A percentile compares a stretch with the other conserved stretches of the same genome.
Evolutionary conservation across 2,888 invertebrate genomes (phyloP).

Genomic region (Morpho deidamia): DNA sequence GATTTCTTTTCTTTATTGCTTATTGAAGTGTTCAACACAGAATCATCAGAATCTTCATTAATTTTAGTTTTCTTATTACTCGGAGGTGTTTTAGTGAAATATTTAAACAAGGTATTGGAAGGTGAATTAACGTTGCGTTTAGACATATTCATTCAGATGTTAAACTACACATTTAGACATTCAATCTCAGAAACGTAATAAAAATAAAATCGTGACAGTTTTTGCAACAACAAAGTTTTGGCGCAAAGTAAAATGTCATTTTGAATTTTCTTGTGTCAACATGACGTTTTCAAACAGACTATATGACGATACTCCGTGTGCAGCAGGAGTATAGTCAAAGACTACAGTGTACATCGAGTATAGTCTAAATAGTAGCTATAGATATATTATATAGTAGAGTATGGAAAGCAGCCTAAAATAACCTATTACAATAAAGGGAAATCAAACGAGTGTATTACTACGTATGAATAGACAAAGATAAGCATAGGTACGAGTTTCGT

Average conservation of each 20-base stretch:
- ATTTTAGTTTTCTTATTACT: slow-evolving; percentile 53
- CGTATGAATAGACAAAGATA: no score
- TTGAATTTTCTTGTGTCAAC: no score
- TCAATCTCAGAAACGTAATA: background rate
- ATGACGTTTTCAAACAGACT: no score
- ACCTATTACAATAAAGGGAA: no score
- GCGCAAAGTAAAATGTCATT: background rate
- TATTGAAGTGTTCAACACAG: slow-evolving; percentile 29
- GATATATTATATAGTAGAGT: no score
- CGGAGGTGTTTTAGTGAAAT: slow-evolving; percentile 81
- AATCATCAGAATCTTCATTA: slow-evolving; percentile 32
- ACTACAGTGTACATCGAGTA: no score
- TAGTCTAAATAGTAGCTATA: no score
- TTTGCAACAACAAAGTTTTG: background rate
- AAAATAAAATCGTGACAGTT: background rate
- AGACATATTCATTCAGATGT: slow-evolving; percentile 46
- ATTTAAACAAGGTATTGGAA: slow-evolving; percentile 83
- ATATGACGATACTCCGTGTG: no score
- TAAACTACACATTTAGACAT: background rate
- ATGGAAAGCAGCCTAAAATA: no score
- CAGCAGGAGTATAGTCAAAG: no score
- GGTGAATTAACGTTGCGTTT: slow-evolving; percentile 57
- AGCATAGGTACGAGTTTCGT: no score
- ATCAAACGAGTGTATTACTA: no score
- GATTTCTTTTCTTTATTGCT: slow-evolving; percentile 36